These are phyloP conservation scores for Drosophila fulvimacula DNA, from an alignment of 2,888 invertebrate species.

Conservation along the genomic window DNA sequence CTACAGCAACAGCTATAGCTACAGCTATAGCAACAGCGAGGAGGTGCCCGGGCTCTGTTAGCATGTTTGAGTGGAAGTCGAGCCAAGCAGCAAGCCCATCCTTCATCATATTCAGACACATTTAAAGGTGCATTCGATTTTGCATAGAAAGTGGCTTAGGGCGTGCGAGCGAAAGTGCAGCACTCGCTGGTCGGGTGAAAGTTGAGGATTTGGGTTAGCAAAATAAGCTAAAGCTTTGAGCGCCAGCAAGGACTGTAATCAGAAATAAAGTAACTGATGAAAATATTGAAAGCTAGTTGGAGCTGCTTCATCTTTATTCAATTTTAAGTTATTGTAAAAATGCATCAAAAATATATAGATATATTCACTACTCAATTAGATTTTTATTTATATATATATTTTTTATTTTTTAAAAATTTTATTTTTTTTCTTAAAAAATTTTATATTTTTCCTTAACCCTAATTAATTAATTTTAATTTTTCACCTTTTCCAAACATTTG, in stretches of 20 bases:
- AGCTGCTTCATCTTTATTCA: neutral
- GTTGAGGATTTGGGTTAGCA: conserved; percentile 42
- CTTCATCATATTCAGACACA: conserved; percentile 20
- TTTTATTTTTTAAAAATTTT: too few species aligned
- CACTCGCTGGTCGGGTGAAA: conserved; percentile 43
- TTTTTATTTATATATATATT: too few species aligned
- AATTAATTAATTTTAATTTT: too few species aligned
- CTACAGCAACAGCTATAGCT: neutral
- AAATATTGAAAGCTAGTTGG: neutral
- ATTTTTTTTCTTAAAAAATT: too few species aligned
- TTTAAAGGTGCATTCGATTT: conserved; percentile 45
- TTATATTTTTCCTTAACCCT: too few species aligned
- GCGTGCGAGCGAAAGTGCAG: conserved; percentile 2
- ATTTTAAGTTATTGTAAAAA: neutral
- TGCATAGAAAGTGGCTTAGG: conserved; percentile 42
- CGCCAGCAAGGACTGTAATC: conserved; percentile 10
- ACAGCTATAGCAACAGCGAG: neutral
- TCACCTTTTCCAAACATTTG: too few species aligned
- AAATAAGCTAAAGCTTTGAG: conserved; percentile 27
- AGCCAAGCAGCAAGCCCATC: conserved; percentile 1
- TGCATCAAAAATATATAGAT: too few species aligned
- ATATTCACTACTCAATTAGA: too few species aligned
- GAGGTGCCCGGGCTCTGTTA: neutral
- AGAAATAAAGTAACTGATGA: neutral
- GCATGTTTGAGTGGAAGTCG: conserved; percentile 34